These are phyloP conservation scores for Scaptodrosophila lebanonensis DNA, from an alignment of 1,140 invertebrate genomes.

Conservation along the genomic window DNA sequence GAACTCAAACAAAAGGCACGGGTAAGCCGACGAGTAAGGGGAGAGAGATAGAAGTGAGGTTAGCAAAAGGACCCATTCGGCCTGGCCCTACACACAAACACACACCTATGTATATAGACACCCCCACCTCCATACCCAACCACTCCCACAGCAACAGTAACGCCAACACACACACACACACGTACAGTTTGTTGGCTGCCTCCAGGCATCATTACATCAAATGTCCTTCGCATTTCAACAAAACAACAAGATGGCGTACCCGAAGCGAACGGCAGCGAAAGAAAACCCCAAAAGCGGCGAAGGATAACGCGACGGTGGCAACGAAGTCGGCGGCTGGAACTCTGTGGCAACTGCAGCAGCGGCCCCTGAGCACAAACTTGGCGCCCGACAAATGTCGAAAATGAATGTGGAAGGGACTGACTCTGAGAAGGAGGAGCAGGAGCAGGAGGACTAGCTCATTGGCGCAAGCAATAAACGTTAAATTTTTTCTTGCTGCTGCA, in stretches of 20 bases:
- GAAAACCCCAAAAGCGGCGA: conserved; percentile 55
- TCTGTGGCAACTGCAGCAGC: too few relatives aligned
- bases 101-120: not conserved
- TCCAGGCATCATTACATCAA: conserved; percentile 75
- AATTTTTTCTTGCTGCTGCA: conserved; percentile 67
- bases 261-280: conserved; percentile 56
- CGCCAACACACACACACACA: conserved; percentile 17
- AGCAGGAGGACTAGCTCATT: conserved; percentile 61
- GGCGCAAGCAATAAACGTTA: conserved; percentile 75
- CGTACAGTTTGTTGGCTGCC: conserved; percentile 53
- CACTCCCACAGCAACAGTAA: not conserved
- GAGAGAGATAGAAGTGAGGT: conserved; percentile 31
- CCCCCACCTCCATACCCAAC: not conserved
- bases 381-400: conserved; percentile 47
- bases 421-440: conserved; percentile 14
- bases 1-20: conserved; percentile 71
- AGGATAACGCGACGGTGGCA: conserved; percentile 43
- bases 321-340: conserved; percentile 30
- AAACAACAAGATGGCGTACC: conserved; percentile 69
- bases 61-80: conserved; percentile 30
- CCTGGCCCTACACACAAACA: conserved; percentile 38
- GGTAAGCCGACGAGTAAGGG: conserved; percentile 44
- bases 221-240: conserved; percentile 75
- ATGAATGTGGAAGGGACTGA: conserved; percentile 53
- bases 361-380: too few relatives aligned